Conservation (phyloP, 1,140 invertebrate species). For the Bradynema listronoti region DNA sequence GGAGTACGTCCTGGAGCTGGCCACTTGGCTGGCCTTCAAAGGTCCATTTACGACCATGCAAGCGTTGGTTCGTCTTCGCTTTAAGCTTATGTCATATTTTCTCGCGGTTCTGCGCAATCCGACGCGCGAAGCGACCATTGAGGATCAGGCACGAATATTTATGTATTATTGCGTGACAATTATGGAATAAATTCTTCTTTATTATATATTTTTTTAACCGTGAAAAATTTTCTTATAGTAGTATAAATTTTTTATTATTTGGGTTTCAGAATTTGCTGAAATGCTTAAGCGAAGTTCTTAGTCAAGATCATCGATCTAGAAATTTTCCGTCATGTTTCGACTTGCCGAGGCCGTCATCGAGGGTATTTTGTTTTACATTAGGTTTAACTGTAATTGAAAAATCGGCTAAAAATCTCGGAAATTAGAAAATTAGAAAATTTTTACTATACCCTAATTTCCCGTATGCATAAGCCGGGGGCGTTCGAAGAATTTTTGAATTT, state of each 20-base stretch:
- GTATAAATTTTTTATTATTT: not conserved
- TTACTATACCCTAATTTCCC: no score
- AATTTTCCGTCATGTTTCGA: not conserved
- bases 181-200: not conserved
- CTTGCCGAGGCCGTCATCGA: no score
- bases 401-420: no score
- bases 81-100: conserved; percentile 50
- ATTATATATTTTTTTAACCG: not conserved
- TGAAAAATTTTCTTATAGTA: not conserved
- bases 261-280: conserved; percentile 2
- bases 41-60: conserved; percentile 24
- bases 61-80: conserved; percentile 29
- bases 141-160: not conserved
- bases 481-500: no score
- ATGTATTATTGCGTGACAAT: not conserved
- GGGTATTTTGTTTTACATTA: no score
- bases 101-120: conserved; percentile 23
- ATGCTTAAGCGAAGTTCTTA: conserved; percentile 7
- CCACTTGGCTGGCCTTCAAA: conserved; percentile 21
- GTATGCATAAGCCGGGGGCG: no score
- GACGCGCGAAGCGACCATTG: not conserved
- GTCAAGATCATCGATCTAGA: not conserved
- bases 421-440: no score
- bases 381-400: no score
- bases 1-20: conserved; percentile 17